Percentiles rank a stretch among this genome's conserved stretches.
Conservation (phyloP, 2,888 invertebrate genomes). For the Halictus quadricinctus region DNA sequence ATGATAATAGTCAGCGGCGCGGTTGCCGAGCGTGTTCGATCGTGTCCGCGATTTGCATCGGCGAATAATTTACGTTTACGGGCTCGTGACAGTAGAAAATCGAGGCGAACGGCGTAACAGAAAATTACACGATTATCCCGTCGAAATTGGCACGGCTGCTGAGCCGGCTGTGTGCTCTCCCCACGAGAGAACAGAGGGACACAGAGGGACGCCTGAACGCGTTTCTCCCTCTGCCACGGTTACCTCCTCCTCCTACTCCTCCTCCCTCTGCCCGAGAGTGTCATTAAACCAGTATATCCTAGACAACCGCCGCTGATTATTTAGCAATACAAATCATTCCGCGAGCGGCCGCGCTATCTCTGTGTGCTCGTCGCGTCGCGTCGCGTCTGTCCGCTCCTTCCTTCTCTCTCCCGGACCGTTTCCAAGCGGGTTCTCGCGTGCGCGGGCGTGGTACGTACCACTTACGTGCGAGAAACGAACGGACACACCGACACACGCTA, state of each 20-base stretch:
- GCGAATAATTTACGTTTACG: conserved; percentile 46
- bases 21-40: conserved; percentile 18
- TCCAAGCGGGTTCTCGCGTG: conserved; percentile 75
- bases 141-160: conserved; percentile 60
- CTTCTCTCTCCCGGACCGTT: conserved; percentile 30
- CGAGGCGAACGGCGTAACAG: conserved; percentile 44
- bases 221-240: conserved; percentile 61
- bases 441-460: conserved; percentile 78
- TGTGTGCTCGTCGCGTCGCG: conserved; percentile 9
- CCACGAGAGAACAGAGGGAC: neutral
- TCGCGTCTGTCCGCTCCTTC: conserved; percentile 6
- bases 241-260: conserved; percentile 56
- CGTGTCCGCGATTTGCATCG: conserved; percentile 39
- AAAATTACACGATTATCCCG: conserved; percentile 58
- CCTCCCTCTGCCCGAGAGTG: conserved; percentile 57
- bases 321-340: conserved; percentile 80
- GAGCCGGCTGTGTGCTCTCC: conserved; percentile 5
- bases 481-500: conserved; percentile 31
- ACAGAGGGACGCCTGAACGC: conserved; percentile 61
- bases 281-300: conserved; percentile 79
- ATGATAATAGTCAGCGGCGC: conserved; percentile 16
- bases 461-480: conserved; percentile 59
- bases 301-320: conserved; percentile 79
- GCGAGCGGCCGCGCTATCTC: conserved; percentile 61
- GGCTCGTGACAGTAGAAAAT: conserved; percentile 57